phyloP scores from a whole-genome alignment of 2,797 vertebrate species.

The Pangasius sanitwongsei region DNA sequence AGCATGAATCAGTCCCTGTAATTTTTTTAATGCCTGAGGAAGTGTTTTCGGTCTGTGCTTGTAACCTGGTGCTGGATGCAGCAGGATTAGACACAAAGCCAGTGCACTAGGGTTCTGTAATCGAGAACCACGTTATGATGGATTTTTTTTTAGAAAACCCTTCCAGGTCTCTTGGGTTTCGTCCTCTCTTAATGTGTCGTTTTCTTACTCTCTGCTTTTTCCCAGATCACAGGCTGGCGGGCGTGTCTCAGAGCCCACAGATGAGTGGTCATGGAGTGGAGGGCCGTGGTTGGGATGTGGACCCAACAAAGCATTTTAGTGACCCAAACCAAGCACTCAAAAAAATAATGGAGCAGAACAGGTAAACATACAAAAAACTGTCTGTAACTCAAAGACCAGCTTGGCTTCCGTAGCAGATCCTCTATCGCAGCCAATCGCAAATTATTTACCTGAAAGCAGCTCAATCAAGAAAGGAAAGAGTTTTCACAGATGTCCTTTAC shows the following conservation, averaged over 20 bases:
- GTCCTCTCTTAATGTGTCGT: not conserved
- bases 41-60: constrained; percentile 63
- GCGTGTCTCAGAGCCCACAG: not conserved
- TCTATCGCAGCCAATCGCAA: not conserved
- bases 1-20: constrained; percentile 13
- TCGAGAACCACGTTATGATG: constrained; percentile 63
- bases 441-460: not conserved
- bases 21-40: constrained; percentile 18
- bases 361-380: not conserved
- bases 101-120: not conserved
- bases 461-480: not conserved
- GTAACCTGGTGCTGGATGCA: constrained; percentile 76
- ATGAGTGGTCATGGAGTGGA: not conserved
- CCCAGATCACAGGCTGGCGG: not conserved
- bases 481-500: not conserved
- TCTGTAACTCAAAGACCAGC: not conserved
- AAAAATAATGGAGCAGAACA: not conserved
- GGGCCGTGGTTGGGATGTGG: not conserved
- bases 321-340: not conserved
- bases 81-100: constrained; percentile 76
- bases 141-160: constrained; percentile 60
- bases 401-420: not conserved
- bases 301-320: not conserved
- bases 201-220: not conserved
- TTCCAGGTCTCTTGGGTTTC: constrained; percentile 38